These are phyloP conservation scores for Acholoe squamosa DNA, from an alignment of 2,888 invertebrate species.

Conservation along the genomic window DNA sequence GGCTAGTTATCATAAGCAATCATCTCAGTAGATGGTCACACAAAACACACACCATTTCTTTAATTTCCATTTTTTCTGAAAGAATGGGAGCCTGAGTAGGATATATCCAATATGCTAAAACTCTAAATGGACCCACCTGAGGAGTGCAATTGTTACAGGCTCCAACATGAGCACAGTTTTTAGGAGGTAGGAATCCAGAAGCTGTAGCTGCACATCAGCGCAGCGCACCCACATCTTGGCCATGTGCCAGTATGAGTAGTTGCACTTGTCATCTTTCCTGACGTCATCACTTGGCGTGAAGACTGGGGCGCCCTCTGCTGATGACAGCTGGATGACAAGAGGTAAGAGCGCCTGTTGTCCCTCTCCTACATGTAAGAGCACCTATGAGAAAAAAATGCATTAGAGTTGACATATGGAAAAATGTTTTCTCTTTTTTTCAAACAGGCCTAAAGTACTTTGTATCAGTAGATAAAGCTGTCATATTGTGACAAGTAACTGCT, in stretches of 20 bases:
- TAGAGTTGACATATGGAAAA: too few relatives aligned
- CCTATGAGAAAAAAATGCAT: too few relatives aligned
- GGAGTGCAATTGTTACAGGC: constrained; percentile 64
- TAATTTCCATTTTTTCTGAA: too few relatives aligned
- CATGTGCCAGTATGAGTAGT: constrained; percentile 66
- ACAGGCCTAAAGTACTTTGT: too few relatives aligned
- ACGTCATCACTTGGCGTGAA: constrained; percentile 62
- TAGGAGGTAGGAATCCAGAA: constrained; percentile 44
- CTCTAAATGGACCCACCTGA: background rate
- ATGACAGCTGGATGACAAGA: constrained; percentile 66
- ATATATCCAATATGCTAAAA: background rate
- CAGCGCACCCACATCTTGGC: constrained; percentile 68
- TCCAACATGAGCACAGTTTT: constrained; percentile 66
- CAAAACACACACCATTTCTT: too few relatives aligned
- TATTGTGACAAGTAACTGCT: too few relatives aligned
- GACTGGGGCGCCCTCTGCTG: constrained; percentile 16
- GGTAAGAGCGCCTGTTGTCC: constrained; percentile 58
- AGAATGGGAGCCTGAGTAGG: background rate
- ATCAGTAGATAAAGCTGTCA: too few relatives aligned
- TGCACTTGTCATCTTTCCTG: constrained; percentile 43
- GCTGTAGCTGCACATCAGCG: constrained; percentile 35
- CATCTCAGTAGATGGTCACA: too few relatives aligned
- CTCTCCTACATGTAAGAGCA: constrained; percentile 56
- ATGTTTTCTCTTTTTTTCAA: too few relatives aligned
- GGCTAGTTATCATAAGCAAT: too few relatives aligned